phyloP scores from a whole-genome alignment of 2,888 invertebrate genomes.

The Idaea aversata region DNA sequence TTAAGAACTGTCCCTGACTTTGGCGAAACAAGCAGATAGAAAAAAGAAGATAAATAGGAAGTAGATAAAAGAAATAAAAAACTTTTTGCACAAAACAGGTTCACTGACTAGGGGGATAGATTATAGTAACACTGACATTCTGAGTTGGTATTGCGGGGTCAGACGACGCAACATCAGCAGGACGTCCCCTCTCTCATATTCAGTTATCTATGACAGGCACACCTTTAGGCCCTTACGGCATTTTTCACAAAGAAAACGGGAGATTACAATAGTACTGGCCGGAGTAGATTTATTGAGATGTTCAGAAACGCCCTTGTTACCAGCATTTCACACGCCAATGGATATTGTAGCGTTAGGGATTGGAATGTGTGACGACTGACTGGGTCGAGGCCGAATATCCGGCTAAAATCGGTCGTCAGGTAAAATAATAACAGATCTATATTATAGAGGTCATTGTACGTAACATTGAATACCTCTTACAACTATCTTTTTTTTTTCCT shows the following conservation, averaged over 20 bases:
- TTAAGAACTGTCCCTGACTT: too few relatives aligned
- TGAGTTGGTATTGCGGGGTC: not conserved
- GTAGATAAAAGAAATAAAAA: too few relatives aligned
- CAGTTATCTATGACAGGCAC: constrained; percentile 7
- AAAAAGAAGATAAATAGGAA: too few relatives aligned
- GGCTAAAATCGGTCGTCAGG: not conserved
- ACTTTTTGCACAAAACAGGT: too few relatives aligned
- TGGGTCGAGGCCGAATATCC: not conserved
- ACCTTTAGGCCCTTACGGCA: constrained; percentile 20
- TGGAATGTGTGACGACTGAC: not conserved
- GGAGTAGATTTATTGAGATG: constrained; percentile 26
- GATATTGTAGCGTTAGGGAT: constrained; percentile 13
- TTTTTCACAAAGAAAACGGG: constrained; percentile 24
- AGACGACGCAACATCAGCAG: not conserved
- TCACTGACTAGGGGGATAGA: too few relatives aligned
- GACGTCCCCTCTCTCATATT: not conserved
- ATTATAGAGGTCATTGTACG: too few relatives aligned
- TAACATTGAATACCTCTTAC: too few relatives aligned
- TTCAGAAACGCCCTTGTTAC: constrained; percentile 14
- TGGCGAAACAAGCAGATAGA: too few relatives aligned
- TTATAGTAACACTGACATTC: not conserved
- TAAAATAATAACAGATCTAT: too few relatives aligned
- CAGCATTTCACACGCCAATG: constrained; percentile 22
- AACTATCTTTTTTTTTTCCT: too few relatives aligned
- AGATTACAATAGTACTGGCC: constrained; percentile 26